Evolutionary conservation across 2,888 invertebrate genomes (phyloP).

Genomic region (Phragmatobia fuliginosa): DNA sequence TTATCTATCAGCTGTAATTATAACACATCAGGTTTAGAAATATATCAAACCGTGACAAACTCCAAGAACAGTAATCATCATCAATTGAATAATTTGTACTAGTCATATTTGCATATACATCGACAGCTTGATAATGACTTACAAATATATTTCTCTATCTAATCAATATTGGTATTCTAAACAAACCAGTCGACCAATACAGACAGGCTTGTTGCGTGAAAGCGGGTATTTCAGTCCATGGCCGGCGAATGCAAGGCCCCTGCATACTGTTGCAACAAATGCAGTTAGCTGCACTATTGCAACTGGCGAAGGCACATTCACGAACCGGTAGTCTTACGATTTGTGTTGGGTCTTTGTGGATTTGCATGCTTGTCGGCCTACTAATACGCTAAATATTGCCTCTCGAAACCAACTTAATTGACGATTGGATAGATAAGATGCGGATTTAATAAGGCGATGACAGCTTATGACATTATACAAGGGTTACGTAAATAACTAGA

Average conservation of each 20-base stretch:
- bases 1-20: too few relatives aligned
- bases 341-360: conserved; percentile 52
- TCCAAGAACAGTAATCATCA: neutral
- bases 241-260: conserved; percentile 84
- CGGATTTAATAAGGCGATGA: conserved; percentile 30
- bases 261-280: conserved; percentile 78
- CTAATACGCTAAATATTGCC: conserved; percentile 47
- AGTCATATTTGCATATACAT: conserved; percentile 27
- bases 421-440: conserved; percentile 33
- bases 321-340: conserved; percentile 61
- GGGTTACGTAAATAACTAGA: conserved; percentile 3
- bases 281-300: conserved; percentile 75
- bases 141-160: conserved; percentile 36
- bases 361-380: conserved; percentile 60
- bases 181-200: conserved; percentile 45
- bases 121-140: conserved; percentile 38
- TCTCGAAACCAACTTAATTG: conserved; percentile 35
- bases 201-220: conserved; percentile 68
- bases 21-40: neutral
- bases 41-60: conserved; percentile 7
- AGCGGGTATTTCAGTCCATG: conserved; percentile 83
- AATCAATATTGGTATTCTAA: conserved; percentile 38
- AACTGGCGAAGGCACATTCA: conserved; percentile 64
- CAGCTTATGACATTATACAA: conserved; percentile 17
- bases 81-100: conserved; percentile 8